Conservation (phyloP, 37 sponge, comb jelly and placozoan species). For the Cliona cf. orientalis region DNA sequence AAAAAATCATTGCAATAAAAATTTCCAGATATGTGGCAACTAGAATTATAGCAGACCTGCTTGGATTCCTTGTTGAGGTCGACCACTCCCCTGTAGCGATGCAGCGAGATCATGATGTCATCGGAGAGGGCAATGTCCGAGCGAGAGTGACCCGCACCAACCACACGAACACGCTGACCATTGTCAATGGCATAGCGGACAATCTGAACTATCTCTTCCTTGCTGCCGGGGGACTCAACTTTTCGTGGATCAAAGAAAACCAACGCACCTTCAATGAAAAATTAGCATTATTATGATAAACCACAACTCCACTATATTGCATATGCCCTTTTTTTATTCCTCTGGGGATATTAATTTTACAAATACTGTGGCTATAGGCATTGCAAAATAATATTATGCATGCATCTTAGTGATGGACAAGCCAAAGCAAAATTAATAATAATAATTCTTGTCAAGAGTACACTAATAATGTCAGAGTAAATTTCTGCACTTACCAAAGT, state of each 20-base stretch:
- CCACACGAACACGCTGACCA: slow-evolving; percentile 44
- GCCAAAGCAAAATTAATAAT: background rate
- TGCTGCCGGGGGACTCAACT: slow-evolving; percentile 12
- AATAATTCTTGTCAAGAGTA: background rate
- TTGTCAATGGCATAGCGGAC: slow-evolving; percentile 36
- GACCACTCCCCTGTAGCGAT: slow-evolving; percentile 64
- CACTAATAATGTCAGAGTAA: background rate
- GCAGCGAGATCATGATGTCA: slow-evolving; percentile 54
- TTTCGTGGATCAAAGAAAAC: slow-evolving; percentile 44
- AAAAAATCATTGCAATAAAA: no score
- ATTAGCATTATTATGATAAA: background rate
- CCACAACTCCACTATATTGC: background rate
- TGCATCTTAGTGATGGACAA: background rate
- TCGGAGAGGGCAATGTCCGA: slow-evolving; percentile 56
- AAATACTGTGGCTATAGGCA: no score
- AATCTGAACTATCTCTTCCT: slow-evolving; percentile 58
- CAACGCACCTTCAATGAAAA: slow-evolving; percentile 21
- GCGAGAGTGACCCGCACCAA: slow-evolving; percentile 79
- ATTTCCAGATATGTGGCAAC: no score
- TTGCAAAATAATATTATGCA: no score
- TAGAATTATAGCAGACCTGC: slow-evolving; percentile 6
- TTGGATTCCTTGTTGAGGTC: slow-evolving; percentile 19
- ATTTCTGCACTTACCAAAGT: slow-evolving; percentile 8
- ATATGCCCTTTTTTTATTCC: no score
- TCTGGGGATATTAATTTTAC: no score